A percentile compares a stretch with the other conserved stretches of the same genome.
These are phyloP conservation scores for Oryzias dopingdopingensis DNA, from an alignment of 2,797 vertebrate genomes.

Conservation along the genomic window DNA sequence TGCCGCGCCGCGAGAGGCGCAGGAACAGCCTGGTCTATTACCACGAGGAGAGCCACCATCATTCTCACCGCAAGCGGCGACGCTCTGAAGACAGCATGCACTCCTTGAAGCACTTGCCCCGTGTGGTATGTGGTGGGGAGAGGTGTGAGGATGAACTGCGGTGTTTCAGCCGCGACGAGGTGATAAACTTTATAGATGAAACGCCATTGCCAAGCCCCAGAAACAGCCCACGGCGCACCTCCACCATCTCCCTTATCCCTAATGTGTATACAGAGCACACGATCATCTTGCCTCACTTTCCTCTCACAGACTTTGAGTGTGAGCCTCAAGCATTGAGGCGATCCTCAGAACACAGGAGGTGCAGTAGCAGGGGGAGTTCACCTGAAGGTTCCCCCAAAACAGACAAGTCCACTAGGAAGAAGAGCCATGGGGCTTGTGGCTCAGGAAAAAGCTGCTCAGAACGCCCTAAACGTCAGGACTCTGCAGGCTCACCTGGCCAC, in stretches of 20 bases:
- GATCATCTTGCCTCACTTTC: constrained; percentile 76
- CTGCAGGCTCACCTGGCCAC: constrained; percentile 43
- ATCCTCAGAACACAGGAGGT: constrained; percentile 65
- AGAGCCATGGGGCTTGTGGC: constrained; percentile 43
- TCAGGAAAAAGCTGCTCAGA: constrained; percentile 52
- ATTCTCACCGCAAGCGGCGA: constrained; percentile 78
- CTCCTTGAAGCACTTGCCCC: constrained; percentile 75
- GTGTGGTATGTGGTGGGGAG: constrained; percentile 69
- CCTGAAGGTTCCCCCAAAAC: constrained; percentile 53
- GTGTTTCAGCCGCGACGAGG: constrained; percentile 85
- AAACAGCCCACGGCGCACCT: constrained; percentile 76
- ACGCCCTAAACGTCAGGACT: constrained; percentile 31
- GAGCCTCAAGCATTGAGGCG: constrained; percentile 84
- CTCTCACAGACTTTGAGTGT: constrained; percentile 83
- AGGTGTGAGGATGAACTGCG: constrained; percentile 71
- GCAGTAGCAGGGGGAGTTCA: constrained; percentile 50
- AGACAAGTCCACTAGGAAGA: constrained; percentile 41
- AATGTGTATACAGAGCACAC: constrained; percentile 71
- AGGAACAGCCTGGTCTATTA: constrained; percentile 81
- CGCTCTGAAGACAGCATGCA: constrained; percentile 84
- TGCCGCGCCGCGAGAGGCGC: constrained; percentile 76
- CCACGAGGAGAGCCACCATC: constrained; percentile 79
- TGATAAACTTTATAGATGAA: constrained; percentile 84
- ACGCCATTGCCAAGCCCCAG: constrained; percentile 81
- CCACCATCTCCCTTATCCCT: constrained; percentile 79